Evolutionary conservation across 1,140 invertebrate genomes (phyloP), one percentile per base, ranked within the genome.

Genomic region (Ceratina australensis): DNA sequence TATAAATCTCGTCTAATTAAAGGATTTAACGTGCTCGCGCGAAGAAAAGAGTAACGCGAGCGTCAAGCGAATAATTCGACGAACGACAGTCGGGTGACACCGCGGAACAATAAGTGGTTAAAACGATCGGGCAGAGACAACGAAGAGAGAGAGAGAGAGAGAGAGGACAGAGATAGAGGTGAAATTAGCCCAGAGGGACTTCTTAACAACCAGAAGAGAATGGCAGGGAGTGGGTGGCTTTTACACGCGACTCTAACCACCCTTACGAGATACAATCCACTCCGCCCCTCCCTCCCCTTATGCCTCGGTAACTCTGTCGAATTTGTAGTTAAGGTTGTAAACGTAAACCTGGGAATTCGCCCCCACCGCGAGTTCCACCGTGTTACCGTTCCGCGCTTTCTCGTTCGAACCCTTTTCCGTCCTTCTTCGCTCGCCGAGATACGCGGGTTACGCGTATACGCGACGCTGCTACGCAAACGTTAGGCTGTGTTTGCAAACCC

Each of bases 311-410:
- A 91, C 89, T 92, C 87, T 89, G 90, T 91, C 91, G 91, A 92
- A 92, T 92, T 92, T 92, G 90, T 91, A 92, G 90, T 91, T 91
- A 88, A 89, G 89, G 87, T 89, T 90, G 89, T 92, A 92, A 92
- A 92, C 89, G 90, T 91, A 90, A 92, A 91, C 91, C 90, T 91
- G 90, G 89, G 90, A 91, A 90, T 92, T 91, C 89, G 26, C 47
- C 74, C 75, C 75, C 74, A 56, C 20, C 66, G 52, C 61, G 20
- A 16, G 54, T 60, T 42, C 57, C 54, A 26, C 49, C 69, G 73
- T 60, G 33, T 73, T 50, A 49, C 68, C 54, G 13, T 33, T 78
- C 66, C 28, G 59, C 60, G 67, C 63, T 78, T 63, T 78, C 66
- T 79, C 77, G 49, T 82, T 71, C 78, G 52, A 89, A 85, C 87